Evolutionary conservation across 1,140 invertebrate species (phyloP), one percentile per base, ranked within the genome.

Genomic region (Physella acuta): DNA sequence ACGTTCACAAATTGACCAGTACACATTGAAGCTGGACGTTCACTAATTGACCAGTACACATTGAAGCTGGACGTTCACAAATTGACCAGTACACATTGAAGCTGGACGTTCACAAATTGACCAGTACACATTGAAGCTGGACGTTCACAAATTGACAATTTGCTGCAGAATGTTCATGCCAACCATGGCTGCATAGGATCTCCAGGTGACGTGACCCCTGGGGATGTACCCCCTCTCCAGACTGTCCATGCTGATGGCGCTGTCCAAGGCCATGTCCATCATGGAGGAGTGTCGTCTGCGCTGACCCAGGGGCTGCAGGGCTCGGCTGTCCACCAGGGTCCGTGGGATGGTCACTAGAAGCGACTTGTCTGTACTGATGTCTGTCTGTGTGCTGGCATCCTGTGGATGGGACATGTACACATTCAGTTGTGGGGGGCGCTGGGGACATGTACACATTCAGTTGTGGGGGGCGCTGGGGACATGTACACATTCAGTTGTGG

Each of bases 111-210:
- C 8, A 44, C 39, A 44, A 44, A 11, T 44, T 11, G 39, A 20
- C 39, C 8, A 44, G 20, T 44, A 44, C 20, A 44, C 14, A 11
- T 60, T 30, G 8, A 14, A 36, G 28, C 33, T 36, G 14, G 5
- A 51, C n/a, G n/a, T 33, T 69, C 37, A 71, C 53, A 71, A 34
- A 52, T 73, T 72, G 5, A 75, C 36, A 1, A 72, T 61, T 34
- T 76, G 74, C 28, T 76, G 72, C n/a, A 76, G 53, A 30, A 76
- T 73, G 53, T 73, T 73, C 68, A 73, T 73, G 20, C 74, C 74
- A 26, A 76, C 4, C 72, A 76, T 73, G 36, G 74, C 72, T 24
- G 70, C 72, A 62, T 73, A 76, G n/a, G 72, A 73, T 24, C 71
- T 60, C 74, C 74, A 76, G 37, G 66, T 67, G 39, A 52, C 55